Percentiles rank a stretch among this genome's conserved stretches.
phyloP scores from a whole-genome alignment of 2,888 invertebrate species.

The Blastobasis adustella region DNA sequence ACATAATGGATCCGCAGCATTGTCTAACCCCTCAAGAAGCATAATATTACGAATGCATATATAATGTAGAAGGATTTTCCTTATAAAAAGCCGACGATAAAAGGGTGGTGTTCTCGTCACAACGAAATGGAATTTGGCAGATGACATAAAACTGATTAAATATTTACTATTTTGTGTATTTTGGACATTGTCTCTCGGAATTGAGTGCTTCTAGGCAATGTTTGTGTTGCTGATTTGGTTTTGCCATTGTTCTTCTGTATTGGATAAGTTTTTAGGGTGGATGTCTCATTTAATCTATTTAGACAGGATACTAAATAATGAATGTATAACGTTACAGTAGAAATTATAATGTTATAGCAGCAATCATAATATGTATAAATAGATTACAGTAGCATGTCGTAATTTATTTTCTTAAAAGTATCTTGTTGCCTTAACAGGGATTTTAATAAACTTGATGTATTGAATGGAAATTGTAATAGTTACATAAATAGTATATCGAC shows the following conservation, averaged over 20 bases:
- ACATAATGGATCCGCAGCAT: constrained; percentile 5
- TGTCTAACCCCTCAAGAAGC: constrained; percentile 13
- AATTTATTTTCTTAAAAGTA: too few species aligned
- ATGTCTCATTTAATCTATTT: too few species aligned
- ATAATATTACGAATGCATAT: constrained; percentile 19
- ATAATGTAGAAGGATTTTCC: constrained; percentile 14
- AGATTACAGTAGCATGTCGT: too few species aligned
- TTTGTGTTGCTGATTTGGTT: not conserved
- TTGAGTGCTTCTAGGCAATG: not conserved
- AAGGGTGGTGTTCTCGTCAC: constrained; percentile 11
- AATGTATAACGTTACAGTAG: too few species aligned
- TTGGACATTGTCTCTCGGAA: not conserved
- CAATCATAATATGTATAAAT: too few species aligned
- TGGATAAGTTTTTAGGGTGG: too few species aligned
- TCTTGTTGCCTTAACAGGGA: too few species aligned
- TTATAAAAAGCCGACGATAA: constrained; percentile 15
- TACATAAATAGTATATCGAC: too few species aligned
- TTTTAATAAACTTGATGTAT: too few species aligned
- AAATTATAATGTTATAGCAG: too few species aligned
- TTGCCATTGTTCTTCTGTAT: not conserved
- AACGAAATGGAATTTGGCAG: constrained; percentile 7
- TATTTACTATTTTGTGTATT: not conserved
- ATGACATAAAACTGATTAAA: constrained; percentile 4
- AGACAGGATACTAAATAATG: too few species aligned
- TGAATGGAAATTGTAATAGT: too few species aligned